A percentile compares a stretch with the other conserved stretches of the same genome.
phyloP scores from a whole-genome alignment of 1,140 invertebrate species.

The Trigoniulus corallinus region DNA sequence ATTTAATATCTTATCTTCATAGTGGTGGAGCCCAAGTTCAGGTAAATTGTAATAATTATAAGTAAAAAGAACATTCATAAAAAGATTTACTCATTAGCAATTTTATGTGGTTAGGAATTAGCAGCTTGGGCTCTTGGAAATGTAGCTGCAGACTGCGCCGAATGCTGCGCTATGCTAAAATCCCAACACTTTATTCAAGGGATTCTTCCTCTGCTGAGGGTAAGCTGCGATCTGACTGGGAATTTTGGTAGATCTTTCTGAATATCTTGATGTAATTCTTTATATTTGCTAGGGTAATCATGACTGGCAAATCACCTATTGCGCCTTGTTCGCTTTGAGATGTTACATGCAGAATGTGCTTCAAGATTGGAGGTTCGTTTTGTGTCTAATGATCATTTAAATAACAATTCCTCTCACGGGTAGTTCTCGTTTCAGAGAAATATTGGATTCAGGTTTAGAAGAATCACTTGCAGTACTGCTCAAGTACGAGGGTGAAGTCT shows the following conservation, averaged over 20 bases:
- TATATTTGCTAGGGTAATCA: not conserved
- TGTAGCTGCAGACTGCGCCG: not conserved
- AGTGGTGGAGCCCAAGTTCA: not conserved
- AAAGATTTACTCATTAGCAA: not conserved
- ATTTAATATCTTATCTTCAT: not conserved
- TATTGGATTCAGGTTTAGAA: not conserved
- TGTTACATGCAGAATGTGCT: not conserved
- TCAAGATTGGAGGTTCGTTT: not conserved
- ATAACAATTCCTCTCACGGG: not conserved
- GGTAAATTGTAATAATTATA: not conserved
- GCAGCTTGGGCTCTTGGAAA: slow-evolving; percentile 4
- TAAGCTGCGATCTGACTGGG: not conserved
- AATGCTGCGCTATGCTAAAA: not conserved
- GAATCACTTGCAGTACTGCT: not conserved
- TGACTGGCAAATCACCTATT: not conserved
- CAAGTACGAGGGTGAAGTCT: not conserved
- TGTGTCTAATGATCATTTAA: not conserved
- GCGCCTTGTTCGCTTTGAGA: not conserved
- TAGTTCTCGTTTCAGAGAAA: too few species aligned
- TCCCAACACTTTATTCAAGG: not conserved
- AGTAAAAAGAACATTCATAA: not conserved
- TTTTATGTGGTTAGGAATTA: slow-evolving; percentile 2
- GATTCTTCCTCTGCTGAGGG: not conserved
- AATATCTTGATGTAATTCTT: not conserved
- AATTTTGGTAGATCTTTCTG: not conserved